Evolutionary conservation across 2,113 vertebrate species (phyloP), one percentile per base, ranked within the genome.

Genomic region (Ondatra zibethicus): DNA sequence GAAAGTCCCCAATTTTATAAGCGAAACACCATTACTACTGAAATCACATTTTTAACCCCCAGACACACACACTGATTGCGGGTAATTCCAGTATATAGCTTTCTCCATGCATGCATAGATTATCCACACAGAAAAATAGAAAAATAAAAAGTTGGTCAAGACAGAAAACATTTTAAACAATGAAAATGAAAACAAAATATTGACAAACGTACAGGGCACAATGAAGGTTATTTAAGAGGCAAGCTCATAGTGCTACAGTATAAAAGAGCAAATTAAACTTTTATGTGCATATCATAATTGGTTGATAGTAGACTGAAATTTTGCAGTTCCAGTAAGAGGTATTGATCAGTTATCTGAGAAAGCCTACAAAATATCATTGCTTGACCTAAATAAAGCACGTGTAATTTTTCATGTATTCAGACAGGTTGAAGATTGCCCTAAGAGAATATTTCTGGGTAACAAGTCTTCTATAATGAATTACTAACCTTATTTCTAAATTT

Each of bases 281-380:
- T 58, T 97, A 61, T 95, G 95, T 95, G 90, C 94, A 92, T 73
- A 80, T 75, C 93, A 93, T 25, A 97, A 85, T 89, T 92, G 42
- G 2, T 70, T n/a, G 0, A 89, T 47, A 77, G 31, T 52, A 80
- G 94, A 58, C 14, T 93, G 33, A 80, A 72, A 93, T 85, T 87
- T 95, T 92, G 58, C 90, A 45, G 36, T 73, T 81, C 94, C 16
- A 65, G 76, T 72, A 87, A 65, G 39, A 90, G 2, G 82, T n/a
- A 68, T 68, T 50, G 31, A 82, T 96, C 66, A 78, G 50, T 94
- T 52, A 81, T 47, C 70, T 55, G 19, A 68, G 5, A 65, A 86
- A 96, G 33, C 5, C 88, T 87, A 90, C 10, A 85, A 96, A 73
- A 89, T 0, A 1, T 14, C 91, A 17, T 4, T 94, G 88, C 92